phyloP scores from a whole-genome alignment of 2,797 vertebrate genomes.

The Echeneis naucrates region DNA sequence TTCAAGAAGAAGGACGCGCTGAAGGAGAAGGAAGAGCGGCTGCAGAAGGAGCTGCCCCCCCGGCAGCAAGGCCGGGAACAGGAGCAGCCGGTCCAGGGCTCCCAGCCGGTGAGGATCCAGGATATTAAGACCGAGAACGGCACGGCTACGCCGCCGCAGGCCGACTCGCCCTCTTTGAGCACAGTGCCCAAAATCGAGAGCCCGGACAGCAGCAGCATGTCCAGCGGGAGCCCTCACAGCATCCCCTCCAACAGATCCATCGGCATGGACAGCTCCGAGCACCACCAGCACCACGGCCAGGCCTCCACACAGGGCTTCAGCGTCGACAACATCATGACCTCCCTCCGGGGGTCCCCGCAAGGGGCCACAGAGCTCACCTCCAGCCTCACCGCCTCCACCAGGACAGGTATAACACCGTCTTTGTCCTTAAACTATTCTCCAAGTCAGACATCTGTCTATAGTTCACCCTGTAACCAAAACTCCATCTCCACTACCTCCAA shows the following conservation, averaged over 20 bases:
- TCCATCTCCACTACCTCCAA: constrained; percentile 87
- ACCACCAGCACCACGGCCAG: constrained; percentile 85
- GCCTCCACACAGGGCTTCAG: constrained; percentile 91
- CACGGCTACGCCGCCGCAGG: constrained; percentile 90
- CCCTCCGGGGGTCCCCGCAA: constrained; percentile 92
- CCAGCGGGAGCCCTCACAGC: constrained; percentile 91
- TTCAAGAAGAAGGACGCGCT: constrained; percentile 97
- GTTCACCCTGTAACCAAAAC: constrained; percentile 92
- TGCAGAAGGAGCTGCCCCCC: constrained; percentile 86
- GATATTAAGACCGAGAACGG: constrained; percentile 98
- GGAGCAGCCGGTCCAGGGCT: constrained; percentile 81
- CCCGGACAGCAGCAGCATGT: constrained; percentile 95
- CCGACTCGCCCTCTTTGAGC: constrained; percentile 88
- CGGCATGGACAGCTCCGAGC: constrained; percentile 88
- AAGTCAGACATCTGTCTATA: constrained; percentile 90
- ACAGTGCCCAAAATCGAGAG: constrained; percentile 94
- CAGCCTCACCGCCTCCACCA: constrained; percentile 81
- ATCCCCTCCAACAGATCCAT: constrained; percentile 88
- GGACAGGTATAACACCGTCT: constrained; percentile 87
- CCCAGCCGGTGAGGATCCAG: constrained; percentile 91
- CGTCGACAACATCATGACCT: constrained; percentile 98
- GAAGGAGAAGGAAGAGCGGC: constrained; percentile 94
- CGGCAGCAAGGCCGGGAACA: constrained; percentile 83
- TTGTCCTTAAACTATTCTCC: constrained; percentile 89
- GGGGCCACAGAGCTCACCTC: constrained; percentile 85